Base-by-base conservation (phyloP, 2,113 vertebrate species). In the Tretioscincus oriximinensis region DNA sequence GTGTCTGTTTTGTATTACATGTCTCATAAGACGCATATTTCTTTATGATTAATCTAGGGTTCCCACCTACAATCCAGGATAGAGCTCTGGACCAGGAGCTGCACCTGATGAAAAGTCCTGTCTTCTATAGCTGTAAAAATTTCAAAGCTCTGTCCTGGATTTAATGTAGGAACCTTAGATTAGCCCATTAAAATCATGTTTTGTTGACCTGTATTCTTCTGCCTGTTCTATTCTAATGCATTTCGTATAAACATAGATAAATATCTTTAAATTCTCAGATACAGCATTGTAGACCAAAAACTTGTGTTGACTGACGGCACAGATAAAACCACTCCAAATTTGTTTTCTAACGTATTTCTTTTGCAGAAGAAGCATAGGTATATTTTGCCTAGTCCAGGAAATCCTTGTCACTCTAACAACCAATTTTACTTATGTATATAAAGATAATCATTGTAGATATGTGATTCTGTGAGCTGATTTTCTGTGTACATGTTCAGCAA, bases 21-120 rank as follows among this genome's bases (percentile, higher is more conserved):
- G 21, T 75, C 78, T 73, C 58, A 80, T 58, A 72, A 68, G 58
- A 5, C 20, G 47, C 73, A n/a, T 90, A 82, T 87, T 91, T 92
- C 89, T 91, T 76, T 85, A 87, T 58, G 54, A 73, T 28, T 41
- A 9, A 8, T 79, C 21, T 51, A 45, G 9, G 41, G 11, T 20
- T 4, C 35, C 35, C 5, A 41, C 35, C 35, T 41, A 41, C 2
- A 41, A 41, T 5, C 35, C 35, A 41, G 35, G 35, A 41, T 41
- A 41, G 35, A 41, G 35, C 5, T 41, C 35, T 41, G 35, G 35
- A 41, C 35, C 35, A 41, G 35, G 5, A 41, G 35, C 35, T 41
- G 35, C 35, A 41, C 35, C 35, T 41, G 35, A 41, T 41, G 35
- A 41, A 41, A 41, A 41, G 35, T 41, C 35, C 35, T 41, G 35